A percentile compares a stretch with the other conserved stretches of the same genome.
Conservation (phyloP, 2,888 invertebrate genomes). For the Meteorus colon region DNA sequence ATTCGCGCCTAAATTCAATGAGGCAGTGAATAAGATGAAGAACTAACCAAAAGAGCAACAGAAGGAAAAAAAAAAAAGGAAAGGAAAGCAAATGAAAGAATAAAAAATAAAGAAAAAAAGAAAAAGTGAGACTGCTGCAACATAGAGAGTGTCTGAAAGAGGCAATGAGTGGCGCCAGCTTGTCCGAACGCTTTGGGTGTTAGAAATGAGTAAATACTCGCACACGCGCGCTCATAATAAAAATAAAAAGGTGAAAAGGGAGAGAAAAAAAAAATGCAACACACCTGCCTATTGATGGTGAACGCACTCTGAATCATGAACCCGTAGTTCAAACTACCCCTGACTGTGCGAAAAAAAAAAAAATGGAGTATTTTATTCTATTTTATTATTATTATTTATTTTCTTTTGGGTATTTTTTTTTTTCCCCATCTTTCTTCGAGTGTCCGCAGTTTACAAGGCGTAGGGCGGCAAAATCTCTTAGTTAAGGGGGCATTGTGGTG, state of each 20-base stretch:
- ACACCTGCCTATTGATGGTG: conserved; percentile 33
- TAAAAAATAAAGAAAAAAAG: conserved; percentile 19
- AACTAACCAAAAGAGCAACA: not conserved
- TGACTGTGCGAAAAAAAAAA: not conserved
- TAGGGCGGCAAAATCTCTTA: conserved; percentile 62
- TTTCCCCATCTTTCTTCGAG: not conserved
- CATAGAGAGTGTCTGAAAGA: not conserved
- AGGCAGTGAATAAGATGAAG: conserved; percentile 34
- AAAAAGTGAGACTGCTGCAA: conserved; percentile 41
- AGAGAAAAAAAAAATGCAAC: conserved; percentile 23
- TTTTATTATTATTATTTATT: not conserved
- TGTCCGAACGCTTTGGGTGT: conserved; percentile 56
- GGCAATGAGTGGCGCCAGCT: conserved; percentile 65
- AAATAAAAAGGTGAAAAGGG: no score
- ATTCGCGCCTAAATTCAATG: not conserved
- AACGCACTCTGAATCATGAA: conserved; percentile 4
- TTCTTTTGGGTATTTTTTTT: not conserved
- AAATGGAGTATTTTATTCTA: not conserved
- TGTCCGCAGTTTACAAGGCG: not conserved
- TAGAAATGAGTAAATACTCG: conserved; percentile 36
- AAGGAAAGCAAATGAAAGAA: no score
- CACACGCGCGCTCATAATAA: conserved; percentile 39
- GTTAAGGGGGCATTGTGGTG: conserved; percentile 64
- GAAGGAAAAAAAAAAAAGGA: no score
- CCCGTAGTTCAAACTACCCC: conserved; percentile 24